phyloP scores from a whole-genome alignment of 1,140 invertebrate species.

The Lepidurus packardi region DNA sequence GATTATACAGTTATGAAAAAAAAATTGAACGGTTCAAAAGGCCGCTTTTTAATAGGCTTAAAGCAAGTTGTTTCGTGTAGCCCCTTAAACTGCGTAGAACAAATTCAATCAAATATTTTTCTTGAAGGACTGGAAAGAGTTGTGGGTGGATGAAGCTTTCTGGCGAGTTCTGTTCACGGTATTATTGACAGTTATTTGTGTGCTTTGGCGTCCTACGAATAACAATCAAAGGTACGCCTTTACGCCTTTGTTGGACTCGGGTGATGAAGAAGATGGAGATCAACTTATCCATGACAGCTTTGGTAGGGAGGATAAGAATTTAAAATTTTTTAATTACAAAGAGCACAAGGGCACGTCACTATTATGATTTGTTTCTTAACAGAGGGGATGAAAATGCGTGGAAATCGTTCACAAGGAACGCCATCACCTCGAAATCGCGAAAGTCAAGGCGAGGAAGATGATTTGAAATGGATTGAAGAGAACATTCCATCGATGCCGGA shows the following conservation, averaged over 20 bases:
- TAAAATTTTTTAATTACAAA: background rate
- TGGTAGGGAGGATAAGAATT: slow-evolving; percentile 46
- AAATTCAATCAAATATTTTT: slow-evolving; percentile 33
- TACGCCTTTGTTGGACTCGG: slow-evolving; percentile 79
- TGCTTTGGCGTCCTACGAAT: slow-evolving; percentile 87
- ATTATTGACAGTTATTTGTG: slow-evolving; percentile 83
- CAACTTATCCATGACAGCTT: slow-evolving; percentile 77
- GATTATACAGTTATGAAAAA: too few relatives aligned
- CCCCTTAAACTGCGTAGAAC: too few relatives aligned
- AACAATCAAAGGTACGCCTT: slow-evolving; percentile 95
- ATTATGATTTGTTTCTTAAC: slow-evolving; percentile 34
- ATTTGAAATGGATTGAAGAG: slow-evolving; percentile 85
- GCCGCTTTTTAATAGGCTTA: too few relatives aligned
- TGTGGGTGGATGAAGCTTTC: slow-evolving; percentile 88
- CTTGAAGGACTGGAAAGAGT: slow-evolving; percentile 75
- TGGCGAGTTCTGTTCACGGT: slow-evolving; percentile 89
- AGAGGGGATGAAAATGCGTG: slow-evolving; percentile 65
- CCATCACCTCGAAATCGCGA: slow-evolving; percentile 39
- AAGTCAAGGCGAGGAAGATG: slow-evolving; percentile 58
- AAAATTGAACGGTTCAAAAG: too few relatives aligned
- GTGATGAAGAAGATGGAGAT: slow-evolving; percentile 70
- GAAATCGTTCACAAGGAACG: slow-evolving; percentile 37
- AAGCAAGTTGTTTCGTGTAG: too few relatives aligned
- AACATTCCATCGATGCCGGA: slow-evolving; percentile 71
- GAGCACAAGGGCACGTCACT: background rate